Evolutionary conservation across 2,888 invertebrate genomes (phyloP), one percentile per base, ranked within the genome.

Genomic region (Koerneria pararmatus): DNA sequence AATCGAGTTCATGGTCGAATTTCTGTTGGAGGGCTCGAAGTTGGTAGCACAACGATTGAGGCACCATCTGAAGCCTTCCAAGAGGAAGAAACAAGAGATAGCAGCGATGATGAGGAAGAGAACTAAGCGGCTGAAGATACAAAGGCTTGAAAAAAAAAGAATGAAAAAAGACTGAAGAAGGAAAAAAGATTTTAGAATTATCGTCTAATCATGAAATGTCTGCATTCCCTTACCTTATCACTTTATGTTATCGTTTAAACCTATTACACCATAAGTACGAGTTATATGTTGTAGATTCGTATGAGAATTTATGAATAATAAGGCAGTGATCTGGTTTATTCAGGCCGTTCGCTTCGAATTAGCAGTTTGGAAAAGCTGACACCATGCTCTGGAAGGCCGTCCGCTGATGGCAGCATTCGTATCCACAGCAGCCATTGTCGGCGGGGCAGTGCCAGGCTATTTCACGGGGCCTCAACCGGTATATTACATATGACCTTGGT

Each of bases 361-460:
- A n/a, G n/a, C n/a, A n/a, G n/a, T n/a, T n/a, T n/a, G n/a, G n/a
- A n/a, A n/a, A n/a, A 53, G 6, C 64, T 41, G 31, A 64, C 64
- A 64, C 3, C 64, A 64, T 64, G 6, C 49, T 48, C 48, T 64
- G 41, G 11, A 54, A 54, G 22, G 56, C 15, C 4, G 54, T 64
- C 41, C 54, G 22, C 31, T 64, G 54, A 37, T 64, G 31, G 46
- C 64, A 64, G 35, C 64, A 64, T 29, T 64, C 64, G 46, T 64
- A 64, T 6, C 64, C 64, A 56, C 64, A 64, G 32, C 64, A 64
- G 19, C 64, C 64, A 29, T 64, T 37, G 11, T 54, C 54, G 0
- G 35, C 32, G 3, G 64, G 64, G 22, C 64, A 64, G 22, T 31
- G 6, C 64, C 64, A 64, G n/a, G 64, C 54, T 37, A 64, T 54